phyloP scores from a whole-genome alignment of 1,140 invertebrate species.

The Drosophila pseudoobscura region DNA sequence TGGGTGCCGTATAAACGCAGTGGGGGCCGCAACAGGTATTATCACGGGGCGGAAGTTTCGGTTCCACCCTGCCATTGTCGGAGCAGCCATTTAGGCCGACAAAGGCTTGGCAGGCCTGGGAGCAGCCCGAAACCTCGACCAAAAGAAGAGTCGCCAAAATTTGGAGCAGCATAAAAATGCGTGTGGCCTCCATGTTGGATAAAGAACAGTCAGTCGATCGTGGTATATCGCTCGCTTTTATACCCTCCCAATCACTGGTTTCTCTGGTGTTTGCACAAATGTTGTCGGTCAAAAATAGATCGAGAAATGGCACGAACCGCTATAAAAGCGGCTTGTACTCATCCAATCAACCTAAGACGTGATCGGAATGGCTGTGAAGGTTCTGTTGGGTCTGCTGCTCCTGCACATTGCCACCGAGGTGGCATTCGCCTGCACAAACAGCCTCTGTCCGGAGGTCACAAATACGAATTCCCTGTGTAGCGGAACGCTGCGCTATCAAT shows the following conservation, averaged over 20 bases:
- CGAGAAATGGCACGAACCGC: neutral
- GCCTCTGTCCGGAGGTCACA: slow-evolving; percentile 3
- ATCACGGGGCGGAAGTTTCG: slow-evolving; percentile 22
- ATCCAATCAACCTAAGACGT: slow-evolving; percentile 9
- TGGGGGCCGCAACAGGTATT: slow-evolving; percentile 33
- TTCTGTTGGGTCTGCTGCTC: slow-evolving; percentile 22
- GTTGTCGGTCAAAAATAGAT: slow-evolving; percentile 13
- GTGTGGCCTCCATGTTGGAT: slow-evolving; percentile 12
- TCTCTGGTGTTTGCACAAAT: slow-evolving; percentile 20
- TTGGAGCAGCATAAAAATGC: neutral
- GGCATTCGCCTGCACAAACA: neutral
- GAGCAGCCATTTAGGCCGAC: neutral
- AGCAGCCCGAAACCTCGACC: neutral
- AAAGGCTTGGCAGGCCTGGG: slow-evolving; percentile 9
- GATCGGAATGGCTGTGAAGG: slow-evolving; percentile 20
- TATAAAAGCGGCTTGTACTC: slow-evolving; percentile 23
- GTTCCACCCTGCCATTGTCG: neutral
- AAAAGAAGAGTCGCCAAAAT: neutral
- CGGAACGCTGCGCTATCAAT: slow-evolving; percentile 15
- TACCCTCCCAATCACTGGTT: slow-evolving; percentile 1
- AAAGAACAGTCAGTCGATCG: neutral
- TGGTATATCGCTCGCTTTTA: slow-evolving; percentile 14
- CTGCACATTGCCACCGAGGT: neutral
- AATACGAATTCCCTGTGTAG: neutral
- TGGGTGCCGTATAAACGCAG: neutral